phyloP scores from a whole-genome alignment of 2,888 invertebrate genomes.

The Lapara coniferarum region DNA sequence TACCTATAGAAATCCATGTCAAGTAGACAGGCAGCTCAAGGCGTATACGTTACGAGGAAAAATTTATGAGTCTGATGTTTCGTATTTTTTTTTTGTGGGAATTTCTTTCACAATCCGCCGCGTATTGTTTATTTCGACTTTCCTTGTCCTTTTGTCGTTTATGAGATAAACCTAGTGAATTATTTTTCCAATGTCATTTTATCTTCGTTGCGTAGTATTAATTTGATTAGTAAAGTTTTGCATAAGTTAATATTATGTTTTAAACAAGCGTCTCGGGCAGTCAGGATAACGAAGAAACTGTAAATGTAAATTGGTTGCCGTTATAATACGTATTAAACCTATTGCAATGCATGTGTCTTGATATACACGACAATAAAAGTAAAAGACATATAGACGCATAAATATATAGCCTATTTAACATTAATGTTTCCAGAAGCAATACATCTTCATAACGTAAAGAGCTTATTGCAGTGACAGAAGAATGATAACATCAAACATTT shows the following conservation, averaged over 20 bases:
- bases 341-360: neutral
- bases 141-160: constrained; percentile 31
- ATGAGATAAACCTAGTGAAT: constrained; percentile 19
- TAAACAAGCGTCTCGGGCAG: too few species aligned
- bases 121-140: constrained; percentile 34
- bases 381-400: neutral
- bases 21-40: constrained; percentile 75
- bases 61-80: constrained; percentile 63
- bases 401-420: neutral
- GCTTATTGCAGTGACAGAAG: constrained; percentile 1
- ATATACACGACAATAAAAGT: neutral
- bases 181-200: too few species aligned
- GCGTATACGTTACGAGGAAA: constrained; percentile 66
- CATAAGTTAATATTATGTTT: too few species aligned
- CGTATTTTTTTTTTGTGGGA: constrained; percentile 53
- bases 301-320: too few species aligned
- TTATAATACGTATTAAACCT: too few species aligned
- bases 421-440: constrained; percentile 3
- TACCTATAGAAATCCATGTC: constrained; percentile 81
- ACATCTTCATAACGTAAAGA: constrained; percentile 7
- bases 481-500: constrained; percentile 8
- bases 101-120: constrained; percentile 47
- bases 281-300: too few species aligned
- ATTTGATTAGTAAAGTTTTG: too few species aligned
- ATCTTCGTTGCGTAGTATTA: too few species aligned